These are phyloP conservation scores for Aphidius gifuensis DNA, from an alignment of 1,140 invertebrate species.

Conservation along the genomic window DNA sequence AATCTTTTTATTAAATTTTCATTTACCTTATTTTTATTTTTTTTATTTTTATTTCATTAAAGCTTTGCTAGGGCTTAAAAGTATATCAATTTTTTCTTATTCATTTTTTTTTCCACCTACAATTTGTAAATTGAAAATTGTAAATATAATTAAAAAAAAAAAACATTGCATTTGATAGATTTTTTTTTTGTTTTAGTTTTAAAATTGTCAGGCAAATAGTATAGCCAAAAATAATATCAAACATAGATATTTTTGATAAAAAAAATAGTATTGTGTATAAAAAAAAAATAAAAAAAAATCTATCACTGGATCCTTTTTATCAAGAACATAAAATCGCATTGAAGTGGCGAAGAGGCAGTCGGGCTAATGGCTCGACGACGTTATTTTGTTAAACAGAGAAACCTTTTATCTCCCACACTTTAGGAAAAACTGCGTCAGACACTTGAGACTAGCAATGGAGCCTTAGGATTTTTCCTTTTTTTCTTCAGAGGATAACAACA, in stretches of 20 bases:
- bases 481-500: not conserved
- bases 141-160: too few relatives aligned
- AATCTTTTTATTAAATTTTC: not conserved
- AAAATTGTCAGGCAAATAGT: too few relatives aligned
- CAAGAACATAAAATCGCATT: constrained; percentile 38
- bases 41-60: not conserved
- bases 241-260: too few relatives aligned
- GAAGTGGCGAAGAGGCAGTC: constrained; percentile 44
- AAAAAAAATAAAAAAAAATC: not conserved
- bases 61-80: too few relatives aligned
- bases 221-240: too few relatives aligned
- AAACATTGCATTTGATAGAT: too few relatives aligned
- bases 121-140: too few relatives aligned
- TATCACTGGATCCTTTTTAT: constrained; percentile 21
- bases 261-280: too few relatives aligned
- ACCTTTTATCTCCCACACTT: constrained; percentile 50
- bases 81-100: too few relatives aligned
- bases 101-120: too few relatives aligned
- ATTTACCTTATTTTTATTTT: not conserved
- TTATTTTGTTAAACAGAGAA: constrained; percentile 56
- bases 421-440: constrained; percentile 25
- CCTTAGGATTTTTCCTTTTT: constrained; percentile 8
- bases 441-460: constrained; percentile 34
- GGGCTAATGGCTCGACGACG: constrained; percentile 51
- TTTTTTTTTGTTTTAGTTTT: too few relatives aligned